Evolutionary conservation across 2,888 invertebrate species (phyloP).

Genomic region (Oscheius onirici): DNA sequence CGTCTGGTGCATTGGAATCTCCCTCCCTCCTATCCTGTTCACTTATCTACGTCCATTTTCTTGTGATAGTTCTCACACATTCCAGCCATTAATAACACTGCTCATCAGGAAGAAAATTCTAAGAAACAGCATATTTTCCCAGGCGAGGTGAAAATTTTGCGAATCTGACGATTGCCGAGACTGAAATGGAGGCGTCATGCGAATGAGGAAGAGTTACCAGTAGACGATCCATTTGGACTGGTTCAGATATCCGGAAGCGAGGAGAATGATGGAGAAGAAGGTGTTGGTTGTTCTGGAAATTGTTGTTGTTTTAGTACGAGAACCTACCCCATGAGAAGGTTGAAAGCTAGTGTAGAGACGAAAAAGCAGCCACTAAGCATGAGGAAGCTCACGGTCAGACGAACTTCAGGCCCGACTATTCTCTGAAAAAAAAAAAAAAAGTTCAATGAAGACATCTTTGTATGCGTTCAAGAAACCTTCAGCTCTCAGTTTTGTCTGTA

Average conservation of each 20-base stretch:
- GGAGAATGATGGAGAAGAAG: neutral
- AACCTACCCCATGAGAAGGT: slow-evolving; percentile 19
- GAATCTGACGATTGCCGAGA: slow-evolving; percentile 18
- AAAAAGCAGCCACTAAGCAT: slow-evolving; percentile 30
- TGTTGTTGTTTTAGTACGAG: neutral
- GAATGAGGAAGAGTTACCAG: neutral
- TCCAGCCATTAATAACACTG: slow-evolving; percentile 2
- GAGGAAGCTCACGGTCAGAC: slow-evolving; percentile 19
- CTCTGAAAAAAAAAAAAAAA: slow-evolving; percentile 12
- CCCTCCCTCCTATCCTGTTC: neutral
- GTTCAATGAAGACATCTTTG: too few species aligned
- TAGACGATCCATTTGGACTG: slow-evolving; percentile 32
- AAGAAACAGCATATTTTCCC: neutral
- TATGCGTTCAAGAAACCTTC: too few species aligned
- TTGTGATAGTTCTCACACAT: slow-evolving; percentile 19
- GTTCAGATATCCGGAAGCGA: slow-evolving; percentile 15
- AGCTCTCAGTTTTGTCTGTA: too few species aligned
- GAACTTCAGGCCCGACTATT: slow-evolving; percentile 6
- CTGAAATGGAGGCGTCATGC: slow-evolving; percentile 10
- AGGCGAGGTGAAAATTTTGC: neutral
- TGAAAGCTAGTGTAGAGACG: slow-evolving; percentile 18
- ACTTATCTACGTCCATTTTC: slow-evolving; percentile 18
- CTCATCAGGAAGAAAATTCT: neutral
- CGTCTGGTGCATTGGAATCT: neutral
- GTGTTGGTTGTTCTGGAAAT: neutral